Conservation (phyloP, 1,140 invertebrate species). For the Gryllus bimaculatus region DNA sequence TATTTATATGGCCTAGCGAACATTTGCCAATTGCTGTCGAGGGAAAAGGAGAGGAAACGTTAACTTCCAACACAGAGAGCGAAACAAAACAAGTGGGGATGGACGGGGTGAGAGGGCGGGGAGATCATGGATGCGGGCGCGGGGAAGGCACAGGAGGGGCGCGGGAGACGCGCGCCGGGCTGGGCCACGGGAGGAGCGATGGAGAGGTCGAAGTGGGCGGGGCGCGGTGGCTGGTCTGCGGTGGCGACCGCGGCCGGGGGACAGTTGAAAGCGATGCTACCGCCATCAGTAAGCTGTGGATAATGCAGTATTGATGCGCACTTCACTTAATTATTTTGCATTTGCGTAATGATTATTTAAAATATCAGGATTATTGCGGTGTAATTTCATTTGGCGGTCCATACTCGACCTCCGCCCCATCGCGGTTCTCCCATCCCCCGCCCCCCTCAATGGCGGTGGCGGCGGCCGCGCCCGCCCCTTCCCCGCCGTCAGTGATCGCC, state of each 20-base stretch:
- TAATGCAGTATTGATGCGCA: slow-evolving; percentile 1
- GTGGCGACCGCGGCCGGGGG: neutral
- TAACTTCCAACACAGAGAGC: neutral
- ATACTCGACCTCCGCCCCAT: neutral
- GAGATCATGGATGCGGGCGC: neutral
- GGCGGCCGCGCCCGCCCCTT: neutral
- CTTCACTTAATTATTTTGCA: slow-evolving; percentile 1
- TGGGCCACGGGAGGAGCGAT: no score
- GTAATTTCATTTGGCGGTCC: neutral
- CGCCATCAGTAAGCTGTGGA: neutral
- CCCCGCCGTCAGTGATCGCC: neutral
- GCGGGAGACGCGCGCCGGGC: neutral
- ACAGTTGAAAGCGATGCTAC: neutral
- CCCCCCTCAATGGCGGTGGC: neutral
- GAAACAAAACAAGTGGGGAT: neutral
- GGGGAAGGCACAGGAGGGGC: neutral
- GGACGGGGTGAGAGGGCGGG: no score
- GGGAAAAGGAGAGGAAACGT: neutral
- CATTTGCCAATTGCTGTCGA: neutral
- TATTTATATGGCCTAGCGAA: neutral
- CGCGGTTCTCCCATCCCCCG: neutral
- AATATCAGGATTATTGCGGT: slow-evolving; percentile 4
- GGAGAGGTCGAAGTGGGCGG: no score
- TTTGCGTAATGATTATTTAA: slow-evolving; percentile 6
- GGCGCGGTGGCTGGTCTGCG: neutral